Base-by-base conservation (phyloP, 30 jellyfish, hydroid and myxozoan genomes). In the Hydractinia echinata region DNA sequence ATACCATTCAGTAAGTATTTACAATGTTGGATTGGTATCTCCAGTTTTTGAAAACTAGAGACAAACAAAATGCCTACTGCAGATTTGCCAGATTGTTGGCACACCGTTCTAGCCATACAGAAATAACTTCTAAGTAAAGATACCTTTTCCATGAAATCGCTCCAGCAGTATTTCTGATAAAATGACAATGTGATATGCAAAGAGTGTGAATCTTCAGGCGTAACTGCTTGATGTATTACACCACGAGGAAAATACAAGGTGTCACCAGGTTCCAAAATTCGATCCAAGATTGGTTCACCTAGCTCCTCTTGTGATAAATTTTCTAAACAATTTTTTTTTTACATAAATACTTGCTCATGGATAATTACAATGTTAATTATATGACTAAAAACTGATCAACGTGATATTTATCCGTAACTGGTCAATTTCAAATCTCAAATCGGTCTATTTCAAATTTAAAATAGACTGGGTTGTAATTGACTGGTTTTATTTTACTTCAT, bases 171-270 rank as follows among this genome's bases (percentile, higher is more conserved):
- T 76, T 67, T 83, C 66, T 91, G 97, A 74, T 86, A 86, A 21
- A 86, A 88, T 5, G 97, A 91, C 66, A 91, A 52, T 6, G 97
- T 91, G 62, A 91, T 85, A 53, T 91, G 97, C 44, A 91, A 72
- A 15, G 97, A 91, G 62, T 91, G 95, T 11, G 74, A 39, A 20
- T 91, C 97, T 4, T 83, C 91, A 18, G 79, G 79, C 5, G 96
- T 91, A 1, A 61, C 55, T n/a, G 91, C 97, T 74, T 91, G 97
- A 76, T 91, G 97, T 61, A 91, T 91, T 18, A 76, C 78, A 4
- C 97, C 97, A 53, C 97, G 94, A 21, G 97, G 97, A 73, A 91
- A 91, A 78, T 91, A 91, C 76, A 91, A 61, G 52, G 86, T 72
- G 67, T 91, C 97, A 18, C 97, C 97, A 0, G 97, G 90, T 67